These are phyloP conservation scores for Bothrops jararaca DNA, from an alignment of 2,113 vertebrate genomes.

Conservation along the genomic window DNA sequence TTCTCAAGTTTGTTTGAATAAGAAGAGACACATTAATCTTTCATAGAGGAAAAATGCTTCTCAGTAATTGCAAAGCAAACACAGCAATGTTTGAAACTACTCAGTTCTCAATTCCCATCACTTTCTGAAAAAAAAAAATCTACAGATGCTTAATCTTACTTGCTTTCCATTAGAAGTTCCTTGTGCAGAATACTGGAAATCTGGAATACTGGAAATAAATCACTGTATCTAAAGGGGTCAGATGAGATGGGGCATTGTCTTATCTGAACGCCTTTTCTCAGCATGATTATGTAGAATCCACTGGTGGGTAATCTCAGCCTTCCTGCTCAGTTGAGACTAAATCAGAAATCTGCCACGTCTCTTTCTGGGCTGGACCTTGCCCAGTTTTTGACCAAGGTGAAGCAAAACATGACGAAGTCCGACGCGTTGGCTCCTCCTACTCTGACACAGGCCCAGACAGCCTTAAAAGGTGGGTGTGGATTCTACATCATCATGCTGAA, in stretches of 20 bases:
- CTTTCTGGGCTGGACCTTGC: no score
- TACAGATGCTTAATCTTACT: neutral
- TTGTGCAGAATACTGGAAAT: neutral
- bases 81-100: neutral
- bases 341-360: no score
- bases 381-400: no score
- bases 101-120: neutral
- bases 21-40: neutral
- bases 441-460: no score
- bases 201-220: neutral
- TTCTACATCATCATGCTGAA: no score
- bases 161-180: neutral
- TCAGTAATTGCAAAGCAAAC: neutral
- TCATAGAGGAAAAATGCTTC: neutral
- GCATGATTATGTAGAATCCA: no score
- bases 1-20: neutral
- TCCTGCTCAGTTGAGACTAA: no score
- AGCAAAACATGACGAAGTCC: no score
- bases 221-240: neutral
- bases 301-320: no score
- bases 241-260: neutral
- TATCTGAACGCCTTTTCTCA: no score
- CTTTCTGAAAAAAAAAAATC: neutral
- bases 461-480: no score
- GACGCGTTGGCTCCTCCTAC: no score